Evolutionary conservation across 2,888 invertebrate genomes (phyloP).

Genomic region (Galeopsomyia nigrocyanea): DNA sequence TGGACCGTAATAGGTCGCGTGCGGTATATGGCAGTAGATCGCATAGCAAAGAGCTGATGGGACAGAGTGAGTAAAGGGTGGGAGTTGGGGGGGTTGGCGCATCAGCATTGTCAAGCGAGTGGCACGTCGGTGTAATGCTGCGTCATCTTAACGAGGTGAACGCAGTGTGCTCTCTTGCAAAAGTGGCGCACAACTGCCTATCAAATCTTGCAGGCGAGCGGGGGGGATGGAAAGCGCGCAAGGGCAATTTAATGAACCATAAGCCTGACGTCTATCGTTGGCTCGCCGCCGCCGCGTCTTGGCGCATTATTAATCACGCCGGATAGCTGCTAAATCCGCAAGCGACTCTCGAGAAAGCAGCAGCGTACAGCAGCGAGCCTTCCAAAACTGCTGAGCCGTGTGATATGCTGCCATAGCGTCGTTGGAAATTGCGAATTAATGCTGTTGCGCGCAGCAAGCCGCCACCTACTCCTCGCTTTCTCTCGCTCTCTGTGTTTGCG

Average conservation of each 20-base stretch:
- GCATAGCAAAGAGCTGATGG: not conserved
- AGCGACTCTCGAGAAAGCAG: not conserved
- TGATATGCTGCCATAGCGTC: constrained; percentile 7
- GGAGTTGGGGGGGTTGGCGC: constrained; percentile 2
- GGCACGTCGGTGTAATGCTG: constrained; percentile 57
- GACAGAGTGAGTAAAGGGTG: not conserved
- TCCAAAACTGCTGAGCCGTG: constrained; percentile 38
- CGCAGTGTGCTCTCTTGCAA: not conserved
- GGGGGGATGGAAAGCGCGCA: constrained; percentile 44
- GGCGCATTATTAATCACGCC: constrained; percentile 44
- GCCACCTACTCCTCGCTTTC: too few relatives aligned
- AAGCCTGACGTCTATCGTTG: constrained; percentile 34
- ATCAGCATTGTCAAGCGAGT: constrained; percentile 53
- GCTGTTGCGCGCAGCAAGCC: not conserved
- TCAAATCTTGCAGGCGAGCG: constrained; percentile 51
- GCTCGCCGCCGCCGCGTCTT: constrained; percentile 36
- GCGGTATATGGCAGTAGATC: not conserved
- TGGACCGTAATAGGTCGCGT: too few relatives aligned
- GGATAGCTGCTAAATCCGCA: constrained; percentile 32
- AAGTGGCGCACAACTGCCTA: constrained; percentile 49
- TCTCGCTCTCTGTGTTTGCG: too few relatives aligned
- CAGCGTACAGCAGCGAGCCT: not conserved
- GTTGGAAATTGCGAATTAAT: constrained; percentile 34
- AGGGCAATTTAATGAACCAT: constrained; percentile 59
- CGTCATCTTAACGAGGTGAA: constrained; percentile 63